Evolutionary conservation across 2,888 invertebrate genomes (phyloP), one percentile per base, ranked within the genome.

Genomic region (Dione juno): DNA sequence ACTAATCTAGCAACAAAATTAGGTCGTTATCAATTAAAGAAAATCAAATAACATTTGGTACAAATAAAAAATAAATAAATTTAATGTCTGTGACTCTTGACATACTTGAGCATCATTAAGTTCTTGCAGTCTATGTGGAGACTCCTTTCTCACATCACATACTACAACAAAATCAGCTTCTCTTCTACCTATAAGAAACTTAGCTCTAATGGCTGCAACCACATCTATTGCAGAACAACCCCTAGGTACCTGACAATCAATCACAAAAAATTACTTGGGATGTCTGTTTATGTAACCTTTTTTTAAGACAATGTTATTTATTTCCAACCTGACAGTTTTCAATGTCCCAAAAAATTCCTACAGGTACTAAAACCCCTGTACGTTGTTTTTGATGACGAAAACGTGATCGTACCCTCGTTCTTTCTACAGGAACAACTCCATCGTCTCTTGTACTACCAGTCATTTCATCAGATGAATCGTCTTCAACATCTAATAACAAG

Each of bases 341-440:
- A 81, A 98, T 98, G 85, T 98, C 98, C 98, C 98, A 98, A 88
- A 97, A 98, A 76, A 98, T 97, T 63, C 97, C 97, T 81, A 98
- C 95, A 1, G 97, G 96, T 70, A 89, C 78, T 81, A 77, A 83
- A 52, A 68, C 74, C 63, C 77, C 77, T 37, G 83, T 79, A 72
- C 85, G 82, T 70, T 86, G 83, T 77, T 91, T 92, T 71, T 91
- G 88, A 74, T 91, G 88, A 35, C 93, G 84, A 70, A 86, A 90
- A 28, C 93, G 81, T 48, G 92, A 89, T 79, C 91, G 84, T 45
- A 91, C 86, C 72, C 89, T 82, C 40, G 85, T 79, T 70, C 90
- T 79, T 53, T 93, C 93, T 53, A 84, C 75, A 28, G 78, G 76
- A 45, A 84, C 74, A 54, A 83, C 77, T 21, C 86, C 88, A 69